phyloP scores from a whole-genome alignment of 2,113 vertebrate genomes.

The Cryptotis parvus region DNA sequence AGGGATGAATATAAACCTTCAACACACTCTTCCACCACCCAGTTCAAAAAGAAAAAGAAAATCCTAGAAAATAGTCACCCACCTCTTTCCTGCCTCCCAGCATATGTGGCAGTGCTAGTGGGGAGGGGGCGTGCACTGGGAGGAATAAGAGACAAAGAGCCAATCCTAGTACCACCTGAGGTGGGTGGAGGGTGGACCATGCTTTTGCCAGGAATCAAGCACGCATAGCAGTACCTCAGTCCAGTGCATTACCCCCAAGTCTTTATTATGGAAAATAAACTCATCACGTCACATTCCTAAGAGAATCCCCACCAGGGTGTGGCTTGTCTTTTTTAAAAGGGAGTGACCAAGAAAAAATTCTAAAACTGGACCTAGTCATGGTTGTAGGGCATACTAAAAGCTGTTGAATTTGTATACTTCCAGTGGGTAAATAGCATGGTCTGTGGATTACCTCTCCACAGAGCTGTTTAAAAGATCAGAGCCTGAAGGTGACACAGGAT shows the following conservation, averaged over 20 bases:
- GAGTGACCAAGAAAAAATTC: constrained; percentile 14
- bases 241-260: no score
- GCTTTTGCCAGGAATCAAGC: no score
- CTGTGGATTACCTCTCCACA: neutral
- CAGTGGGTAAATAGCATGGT: neutral
- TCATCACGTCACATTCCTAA: neutral
- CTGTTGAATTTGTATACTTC: neutral
- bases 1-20: no score
- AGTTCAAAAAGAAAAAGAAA: neutral
- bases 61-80: neutral
- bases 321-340: neutral
- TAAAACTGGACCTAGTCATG: neutral
- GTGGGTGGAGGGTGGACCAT: no score
- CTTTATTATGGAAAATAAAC: constrained; percentile 20
- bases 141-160: no score
- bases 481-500: neutral
- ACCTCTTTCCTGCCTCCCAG: neutral
- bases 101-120: no score
- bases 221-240: no score
- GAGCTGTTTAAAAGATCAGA: neutral
- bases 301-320: neutral
- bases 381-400: neutral
- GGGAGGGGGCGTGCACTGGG: no score
- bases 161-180: no score
- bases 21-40: no score